Base-by-base conservation (phyloP, 2,113 vertebrate genomes). In the Sylvia atricapilla region DNA sequence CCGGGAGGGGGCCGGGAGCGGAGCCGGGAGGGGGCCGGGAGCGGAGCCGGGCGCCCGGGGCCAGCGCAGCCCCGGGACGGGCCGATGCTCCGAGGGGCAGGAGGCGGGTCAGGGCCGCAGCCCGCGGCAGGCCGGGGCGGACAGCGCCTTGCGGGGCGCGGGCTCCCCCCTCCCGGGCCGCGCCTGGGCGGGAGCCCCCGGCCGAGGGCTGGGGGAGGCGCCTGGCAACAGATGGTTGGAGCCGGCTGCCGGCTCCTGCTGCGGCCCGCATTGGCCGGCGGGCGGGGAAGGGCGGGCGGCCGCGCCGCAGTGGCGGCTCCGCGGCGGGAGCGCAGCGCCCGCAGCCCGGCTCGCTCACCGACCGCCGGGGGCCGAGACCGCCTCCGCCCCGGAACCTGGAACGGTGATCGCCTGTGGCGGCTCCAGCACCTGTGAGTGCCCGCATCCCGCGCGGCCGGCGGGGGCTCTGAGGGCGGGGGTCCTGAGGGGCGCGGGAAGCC, bases 161-260 rank as follows among this genome's bases (percentile, higher is more conserved):
- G 33, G 37, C 46, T 70, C 35, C 23, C 37, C 13, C 10, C 37
- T 37, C 8, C 37, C 37, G 37, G 37, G 37, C 60, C 22, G 83
- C 25, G 44, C 43, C 44, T 7, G 73, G 80, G 88, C 39, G 74
- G 87, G 69, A 77, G 78, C 50, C 78, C 89, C 39, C 30, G 62
- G 69, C 75, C 0, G 33, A 35, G 74, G 77, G 79, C 53, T 3
- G 80, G 73, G 94, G 93, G 97, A 97, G 97, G 97, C 84, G 96
- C 96, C 94, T 98, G 92, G 97, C 97, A 98, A 97, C 98, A 98
- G 98, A 98, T 98, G 98, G 97, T 95, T 96, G 49, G 44, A 56
- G 94, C 90, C 94, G 95, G 69, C 78, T 84, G 15, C 88, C 89
- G 93, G 82, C 73, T 75, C 28, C 93, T 35, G 68, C 31, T 28